Percentiles rank a stretch among this genome's conserved stretches.
Conservation (phyloP, 2,797 vertebrate species). For the Acestrorhynchus altus region DNA sequence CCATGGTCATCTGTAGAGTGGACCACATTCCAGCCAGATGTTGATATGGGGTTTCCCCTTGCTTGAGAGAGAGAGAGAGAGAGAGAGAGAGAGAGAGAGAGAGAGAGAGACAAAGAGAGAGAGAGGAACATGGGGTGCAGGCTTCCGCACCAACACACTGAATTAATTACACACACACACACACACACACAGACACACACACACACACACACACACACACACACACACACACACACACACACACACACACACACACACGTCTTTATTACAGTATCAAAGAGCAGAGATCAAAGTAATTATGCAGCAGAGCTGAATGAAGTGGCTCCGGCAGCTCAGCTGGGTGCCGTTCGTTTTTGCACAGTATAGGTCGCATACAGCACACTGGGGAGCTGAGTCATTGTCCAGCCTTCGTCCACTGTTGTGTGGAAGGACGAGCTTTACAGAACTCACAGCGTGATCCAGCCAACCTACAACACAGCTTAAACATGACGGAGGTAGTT, state of each 20-base stretch:
- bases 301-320: neutral
- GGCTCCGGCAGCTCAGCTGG: neutral
- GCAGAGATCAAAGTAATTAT: conserved; percentile 5
- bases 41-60: neutral
- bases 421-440: too few relatives aligned
- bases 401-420: too few relatives aligned
- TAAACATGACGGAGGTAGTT: too few relatives aligned
- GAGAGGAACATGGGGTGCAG: neutral
- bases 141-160: neutral
- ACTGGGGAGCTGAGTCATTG: neutral
- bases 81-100: conserved; percentile 3
- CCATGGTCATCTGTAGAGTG: neutral
- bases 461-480: too few relatives aligned
- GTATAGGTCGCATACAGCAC: neutral
- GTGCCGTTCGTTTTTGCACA: neutral
- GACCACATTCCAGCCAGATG: neutral
- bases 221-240: neutral
- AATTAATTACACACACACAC: conserved; percentile 2
- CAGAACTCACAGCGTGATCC: too few relatives aligned
- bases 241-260: neutral
- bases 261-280: conserved; percentile 5
- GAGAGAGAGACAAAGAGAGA: neutral
- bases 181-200: neutral
- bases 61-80: neutral
- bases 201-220: neutral